Evolutionary conservation across 2,797 vertebrate species (phyloP), one percentile per base, ranked within the genome.

Genomic region (Rousettus madagascariensis): DNA sequence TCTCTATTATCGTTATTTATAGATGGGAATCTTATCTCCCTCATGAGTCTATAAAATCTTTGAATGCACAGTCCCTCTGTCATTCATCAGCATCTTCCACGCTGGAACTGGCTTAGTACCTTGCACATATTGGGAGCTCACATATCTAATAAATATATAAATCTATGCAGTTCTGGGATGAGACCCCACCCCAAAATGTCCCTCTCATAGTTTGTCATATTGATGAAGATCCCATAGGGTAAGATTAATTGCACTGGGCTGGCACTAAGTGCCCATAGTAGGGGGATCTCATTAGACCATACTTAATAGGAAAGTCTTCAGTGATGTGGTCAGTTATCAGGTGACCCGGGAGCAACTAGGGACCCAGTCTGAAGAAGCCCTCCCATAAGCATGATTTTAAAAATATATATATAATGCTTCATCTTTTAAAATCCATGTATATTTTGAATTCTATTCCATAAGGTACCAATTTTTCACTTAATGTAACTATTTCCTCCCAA

Each of bases 1-100:
- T 78, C 57, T 93, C 75, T 82, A 69, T 93, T 72, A 85, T 3
- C 20, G 11, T 78, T 93, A 95, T 92, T 93, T 93, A 92, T 66
- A 88, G 80, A 72, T 28, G 59, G 61, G 86, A 87, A 74, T 74
- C 30, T 69, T 49, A 82, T 93, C 71, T 96, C 77, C 17, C n/a
- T 66, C 22, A 85, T 71, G 38, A 61, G 66, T 95, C 86, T 69
- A 74, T 93, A 90, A 92, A 88, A 71, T 36, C 24, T 85, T 38
- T 82, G 63, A 71, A 24, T 46, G 30, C n/a, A 57, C 2, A 85
- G 49, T 66, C 57, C 1, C 36, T 63, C 16, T 74, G 19, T 68
- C 82, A 83, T 74, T 79, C 12, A 36, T 90, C 94, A 94, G 26
- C 20, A 12, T 68, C 65, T 92, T 79, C 41, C 7, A 33, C 41